Evolutionary conservation across 2,113 vertebrate genomes (phyloP).

Genomic region (Datnioides undecimradiatus): DNA sequence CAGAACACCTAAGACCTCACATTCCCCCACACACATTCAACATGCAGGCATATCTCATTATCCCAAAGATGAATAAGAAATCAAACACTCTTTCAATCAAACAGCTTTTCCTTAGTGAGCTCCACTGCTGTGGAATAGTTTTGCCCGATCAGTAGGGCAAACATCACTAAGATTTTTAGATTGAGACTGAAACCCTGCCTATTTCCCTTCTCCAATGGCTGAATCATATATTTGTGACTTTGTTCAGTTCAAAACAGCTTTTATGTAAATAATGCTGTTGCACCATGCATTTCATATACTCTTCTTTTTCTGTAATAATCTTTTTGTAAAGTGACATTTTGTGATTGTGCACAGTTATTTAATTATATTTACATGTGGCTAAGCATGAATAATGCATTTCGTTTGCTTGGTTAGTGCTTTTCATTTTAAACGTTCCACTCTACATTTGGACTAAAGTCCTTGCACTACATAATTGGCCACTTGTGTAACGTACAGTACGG

Average conservation of each 20-base stretch:
- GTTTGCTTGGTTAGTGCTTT: not conserved
- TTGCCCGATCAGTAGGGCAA: no score
- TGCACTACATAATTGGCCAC: constrained; percentile 3
- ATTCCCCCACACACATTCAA: not conserved
- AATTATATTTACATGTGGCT: not conserved
- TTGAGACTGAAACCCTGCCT: not conserved
- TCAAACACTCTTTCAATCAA: not conserved
- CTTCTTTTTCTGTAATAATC: not conserved
- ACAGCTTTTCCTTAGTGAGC: not conserved
- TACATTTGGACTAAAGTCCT: not conserved
- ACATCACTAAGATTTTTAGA: not conserved
- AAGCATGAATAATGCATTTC: not conserved
- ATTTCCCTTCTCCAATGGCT: not conserved
- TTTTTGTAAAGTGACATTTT: not conserved
- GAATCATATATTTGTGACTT: not conserved
- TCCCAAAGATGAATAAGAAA: not conserved
- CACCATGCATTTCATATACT: not conserved
- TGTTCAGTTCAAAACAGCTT: not conserved
- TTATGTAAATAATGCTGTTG: no score
- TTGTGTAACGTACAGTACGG: not conserved
- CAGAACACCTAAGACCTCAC: not conserved
- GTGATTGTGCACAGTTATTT: not conserved
- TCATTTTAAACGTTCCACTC: not conserved
- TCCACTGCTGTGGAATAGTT: not conserved
- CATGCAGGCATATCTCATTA: not conserved